Conservation (phyloP, 92 coral and sea anemone genomes). For the Palythoa caribaeorum region DNA sequence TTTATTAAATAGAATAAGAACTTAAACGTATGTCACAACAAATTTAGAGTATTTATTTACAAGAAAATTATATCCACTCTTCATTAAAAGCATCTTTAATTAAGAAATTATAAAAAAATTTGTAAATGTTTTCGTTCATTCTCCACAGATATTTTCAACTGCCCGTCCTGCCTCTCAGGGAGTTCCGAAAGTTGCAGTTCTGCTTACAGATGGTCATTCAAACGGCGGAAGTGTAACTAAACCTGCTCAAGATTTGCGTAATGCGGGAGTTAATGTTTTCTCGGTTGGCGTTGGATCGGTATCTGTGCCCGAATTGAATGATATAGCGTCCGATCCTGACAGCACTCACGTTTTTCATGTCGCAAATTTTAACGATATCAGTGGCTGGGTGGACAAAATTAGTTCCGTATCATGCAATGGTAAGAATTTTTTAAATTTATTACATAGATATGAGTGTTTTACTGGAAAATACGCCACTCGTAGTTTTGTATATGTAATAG, state of each 20-base stretch:
- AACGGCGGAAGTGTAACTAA: constrained; percentile 51
- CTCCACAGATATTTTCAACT: background rate
- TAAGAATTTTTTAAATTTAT: constrained; percentile 41
- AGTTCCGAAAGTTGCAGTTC: constrained; percentile 84
- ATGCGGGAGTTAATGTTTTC: constrained; percentile 86
- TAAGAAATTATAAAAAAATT: no score
- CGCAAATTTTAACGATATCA: constrained; percentile 74
- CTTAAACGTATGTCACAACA: no score
- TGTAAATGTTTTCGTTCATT: background rate
- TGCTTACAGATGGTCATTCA: constrained; percentile 88
- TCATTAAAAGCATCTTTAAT: no score
- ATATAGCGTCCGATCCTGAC: constrained; percentile 91
- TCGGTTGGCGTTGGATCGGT: constrained; percentile 84
- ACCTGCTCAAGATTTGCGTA: constrained; percentile 69
- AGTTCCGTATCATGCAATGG: constrained; percentile 97
- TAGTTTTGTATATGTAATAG: no score
- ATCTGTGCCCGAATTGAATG: constrained; percentile 67
- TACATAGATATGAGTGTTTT: no score
- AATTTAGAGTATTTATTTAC: no score
- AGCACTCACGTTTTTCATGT: constrained; percentile 80
- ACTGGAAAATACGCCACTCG: no score
- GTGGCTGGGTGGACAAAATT: constrained; percentile 91
- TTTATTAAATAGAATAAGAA: no score
- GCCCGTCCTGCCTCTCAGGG: constrained; percentile 77
- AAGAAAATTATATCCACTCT: no score